phyloP scores from a whole-genome alignment of 2,888 invertebrate genomes.

The Mamestra brassicae region DNA sequence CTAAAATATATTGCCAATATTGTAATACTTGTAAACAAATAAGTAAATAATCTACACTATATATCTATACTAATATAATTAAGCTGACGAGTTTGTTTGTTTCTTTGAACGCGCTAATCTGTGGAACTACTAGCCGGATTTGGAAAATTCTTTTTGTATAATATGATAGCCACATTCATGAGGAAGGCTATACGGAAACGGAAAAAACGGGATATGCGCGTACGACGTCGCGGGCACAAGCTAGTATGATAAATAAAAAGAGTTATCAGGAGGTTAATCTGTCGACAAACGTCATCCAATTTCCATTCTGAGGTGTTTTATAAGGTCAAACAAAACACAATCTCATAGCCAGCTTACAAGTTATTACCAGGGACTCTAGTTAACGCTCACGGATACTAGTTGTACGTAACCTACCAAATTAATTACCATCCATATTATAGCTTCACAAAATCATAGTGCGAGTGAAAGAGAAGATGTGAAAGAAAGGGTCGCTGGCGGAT shows the following conservation, averaged over 20 bases:
- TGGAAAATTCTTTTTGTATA: no score
- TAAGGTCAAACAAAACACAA: background rate
- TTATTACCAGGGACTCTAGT: background rate
- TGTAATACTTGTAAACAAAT: slow-evolving; percentile 6
- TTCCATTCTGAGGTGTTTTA: background rate
- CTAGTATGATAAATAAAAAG: background rate
- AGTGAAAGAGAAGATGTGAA: no score
- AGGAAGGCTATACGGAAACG: no score
- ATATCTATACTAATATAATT: no score
- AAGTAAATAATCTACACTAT: background rate
- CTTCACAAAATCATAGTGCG: no score
- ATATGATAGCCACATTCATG: no score
- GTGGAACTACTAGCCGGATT: no score
- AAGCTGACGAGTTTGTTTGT: no score
- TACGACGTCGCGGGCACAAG: no score
- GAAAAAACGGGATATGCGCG: no score
- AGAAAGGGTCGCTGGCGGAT: no score
- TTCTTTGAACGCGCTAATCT: no score
- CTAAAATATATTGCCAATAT: slow-evolving; percentile 69
- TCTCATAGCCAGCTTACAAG: background rate
- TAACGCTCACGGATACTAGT: background rate
- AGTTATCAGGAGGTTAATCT: background rate
- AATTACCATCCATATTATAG: background rate
- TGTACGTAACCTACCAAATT: background rate
- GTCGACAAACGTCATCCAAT: background rate